Base-by-base conservation (phyloP, 2,113 vertebrate genomes). In the Xerus inauris region DNA sequence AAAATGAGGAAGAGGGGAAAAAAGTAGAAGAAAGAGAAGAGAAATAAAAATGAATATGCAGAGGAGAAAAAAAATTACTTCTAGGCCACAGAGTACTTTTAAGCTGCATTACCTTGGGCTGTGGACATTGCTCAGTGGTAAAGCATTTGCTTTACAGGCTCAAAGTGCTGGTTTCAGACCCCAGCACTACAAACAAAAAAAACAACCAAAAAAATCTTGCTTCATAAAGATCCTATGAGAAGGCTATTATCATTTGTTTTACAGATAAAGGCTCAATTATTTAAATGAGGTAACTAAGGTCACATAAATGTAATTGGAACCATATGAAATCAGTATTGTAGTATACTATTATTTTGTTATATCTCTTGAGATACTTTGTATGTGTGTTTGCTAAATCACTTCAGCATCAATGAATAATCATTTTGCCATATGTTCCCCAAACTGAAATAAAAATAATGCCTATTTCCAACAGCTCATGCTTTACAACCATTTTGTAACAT, bases 391-490 rank as follows among this genome's bases (percentile, higher is more conserved):
- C 86, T 91, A 84, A 95, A 94, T 97, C 76, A 96, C 59, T 85
- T 97, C 51, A 77, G 57, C 38, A 83, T 90, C 71, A 79, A 17
- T 77, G 86, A 95, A 95, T 94, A 95, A 95, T 94, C 75, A 97
- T 96, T 97, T 96, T 86, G 62, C 89, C 95, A 96, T 97, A 85
- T 97, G 93, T 42, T 97, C 69, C n/a, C 11, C 8, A 95, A 97
- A 88, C 0, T 75, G 87, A 97, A 97, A 91, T 93, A 8, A 96
- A 51, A 49, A 92, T 95, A 97, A 62, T 86, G 16, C 84, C 8
- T 80, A 76, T 51, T 42, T 96, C 94, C 95, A 97, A 87, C 49
- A 95, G 32, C 40, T 73, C 2, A 62, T 32, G 22, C 87, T 97
- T 47, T 87, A 94, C 87, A 82, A 94, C 3, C 3, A 69, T 96